These are phyloP conservation scores for Hippocampus barbouri DNA, from an alignment of 2,113 vertebrate genomes.

Conservation along the genomic window DNA sequence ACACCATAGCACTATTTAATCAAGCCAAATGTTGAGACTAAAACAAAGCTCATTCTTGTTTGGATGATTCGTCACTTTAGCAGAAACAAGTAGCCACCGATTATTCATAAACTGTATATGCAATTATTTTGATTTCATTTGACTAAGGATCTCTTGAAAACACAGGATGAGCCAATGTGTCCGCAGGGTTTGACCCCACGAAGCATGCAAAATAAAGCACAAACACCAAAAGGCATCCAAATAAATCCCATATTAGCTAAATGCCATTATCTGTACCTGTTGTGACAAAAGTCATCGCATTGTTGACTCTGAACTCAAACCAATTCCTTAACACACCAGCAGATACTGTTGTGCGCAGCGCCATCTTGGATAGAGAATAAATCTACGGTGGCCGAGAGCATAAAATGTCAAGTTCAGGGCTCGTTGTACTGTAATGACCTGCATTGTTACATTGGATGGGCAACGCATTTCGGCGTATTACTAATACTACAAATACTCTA, in stretches of 20 bases:
- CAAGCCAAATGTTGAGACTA: neutral
- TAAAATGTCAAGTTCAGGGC: rapidly evolving
- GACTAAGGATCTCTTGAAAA: too few species aligned
- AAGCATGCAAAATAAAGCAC: neutral
- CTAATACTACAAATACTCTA: too few species aligned
- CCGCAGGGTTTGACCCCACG: neutral
- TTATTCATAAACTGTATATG: neutral
- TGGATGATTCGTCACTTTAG: too few species aligned
- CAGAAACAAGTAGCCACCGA: too few species aligned
- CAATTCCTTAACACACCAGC: conserved; percentile 15
- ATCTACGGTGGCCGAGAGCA: conserved; percentile 35
- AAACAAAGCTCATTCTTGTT: neutral
- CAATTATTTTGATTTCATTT: too few species aligned
- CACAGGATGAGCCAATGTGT: neutral
- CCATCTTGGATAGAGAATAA: conserved; percentile 63
- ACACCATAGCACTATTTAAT: neutral
- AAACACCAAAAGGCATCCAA: too few species aligned
- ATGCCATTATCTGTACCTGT: conserved; percentile 50
- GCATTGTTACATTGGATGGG: too few species aligned
- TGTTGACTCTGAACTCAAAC: conserved; percentile 56
- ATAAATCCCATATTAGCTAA: too few species aligned
- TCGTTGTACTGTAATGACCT: too few species aligned
- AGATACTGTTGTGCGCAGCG: conserved; percentile 45
- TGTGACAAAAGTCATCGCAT: conserved; percentile 50
- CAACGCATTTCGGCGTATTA: too few species aligned